Evolutionary conservation across 1,140 invertebrate genomes (phyloP).

Genomic region (Neelides sp.): DNA sequence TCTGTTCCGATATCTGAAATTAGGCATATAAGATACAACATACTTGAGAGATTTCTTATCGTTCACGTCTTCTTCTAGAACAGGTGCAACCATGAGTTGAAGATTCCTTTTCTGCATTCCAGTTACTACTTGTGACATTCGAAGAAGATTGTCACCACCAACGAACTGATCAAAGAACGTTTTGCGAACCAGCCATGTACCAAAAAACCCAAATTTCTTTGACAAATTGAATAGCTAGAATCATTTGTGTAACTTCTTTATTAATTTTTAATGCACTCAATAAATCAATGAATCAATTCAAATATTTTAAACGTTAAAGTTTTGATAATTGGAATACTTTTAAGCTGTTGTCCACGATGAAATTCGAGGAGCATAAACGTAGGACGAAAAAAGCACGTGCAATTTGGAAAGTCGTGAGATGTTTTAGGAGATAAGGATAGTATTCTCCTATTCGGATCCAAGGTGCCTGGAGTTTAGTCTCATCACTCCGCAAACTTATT

Average conservation of each 20-base stretch:
- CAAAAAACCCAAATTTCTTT: slow-evolving; percentile 28
- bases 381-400: slow-evolving; percentile 33
- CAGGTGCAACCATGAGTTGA: slow-evolving; percentile 36
- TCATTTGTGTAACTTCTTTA: not conserved
- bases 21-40: slow-evolving; percentile 1
- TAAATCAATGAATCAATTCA: slow-evolving; percentile 2
- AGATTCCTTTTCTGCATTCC: slow-evolving; percentile 31
- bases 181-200: slow-evolving; percentile 27
- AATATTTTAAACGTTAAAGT: not conserved
- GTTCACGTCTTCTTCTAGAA: slow-evolving; percentile 36
- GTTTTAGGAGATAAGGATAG: slow-evolving; percentile 21
- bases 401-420: slow-evolving; percentile 30
- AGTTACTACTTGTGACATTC: slow-evolving; percentile 29
- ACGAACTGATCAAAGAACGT: slow-evolving; percentile 36
- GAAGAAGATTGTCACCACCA: slow-evolving; percentile 32
- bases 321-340: slow-evolving; percentile 10
- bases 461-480: too few relatives aligned
- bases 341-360: slow-evolving; percentile 32
- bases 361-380: slow-evolving; percentile 32
- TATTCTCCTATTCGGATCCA: slow-evolving; percentile 27
- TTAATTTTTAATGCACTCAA: not conserved
- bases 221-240: slow-evolving; percentile 31
- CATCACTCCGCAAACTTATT: too few relatives aligned
- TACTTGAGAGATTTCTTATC: slow-evolving; percentile 26
- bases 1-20: too few relatives aligned